Evolutionary conservation across 2,113 vertebrate genomes (phyloP).

Genomic region (Tachysurus vachellii): DNA sequence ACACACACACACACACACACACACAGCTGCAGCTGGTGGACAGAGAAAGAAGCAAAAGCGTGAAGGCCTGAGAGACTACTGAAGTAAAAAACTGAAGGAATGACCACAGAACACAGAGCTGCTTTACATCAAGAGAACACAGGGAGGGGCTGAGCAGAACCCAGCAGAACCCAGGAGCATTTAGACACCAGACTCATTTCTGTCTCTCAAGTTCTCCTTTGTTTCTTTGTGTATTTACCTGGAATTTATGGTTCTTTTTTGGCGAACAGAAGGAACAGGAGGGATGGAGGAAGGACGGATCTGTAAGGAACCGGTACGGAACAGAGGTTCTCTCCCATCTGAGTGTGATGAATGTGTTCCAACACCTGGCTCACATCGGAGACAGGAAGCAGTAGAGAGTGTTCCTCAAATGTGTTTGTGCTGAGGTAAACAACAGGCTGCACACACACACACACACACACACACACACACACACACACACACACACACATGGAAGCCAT

Average conservation of each 20-base stretch:
- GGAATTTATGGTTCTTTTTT: neutral
- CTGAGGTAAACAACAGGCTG: constrained; percentile 44
- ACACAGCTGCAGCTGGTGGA: constrained; percentile 70
- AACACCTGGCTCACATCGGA: constrained; percentile 74
- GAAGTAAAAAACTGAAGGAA: constrained; percentile 52
- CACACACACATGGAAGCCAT: constrained; percentile 34
- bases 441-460: constrained; percentile 26
- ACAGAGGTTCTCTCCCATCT: constrained; percentile 10
- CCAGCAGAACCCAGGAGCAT: neutral
- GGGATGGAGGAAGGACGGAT: neutral
- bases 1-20: constrained; percentile 44
- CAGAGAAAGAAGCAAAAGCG: neutral
- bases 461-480: neutral
- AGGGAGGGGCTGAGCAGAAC: neutral
- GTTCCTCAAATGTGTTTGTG: constrained; percentile 46
- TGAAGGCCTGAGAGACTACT: constrained; percentile 32
- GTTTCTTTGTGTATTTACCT: neutral
- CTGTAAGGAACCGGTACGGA: constrained; percentile 12
- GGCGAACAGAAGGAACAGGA: neutral
- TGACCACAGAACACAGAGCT: neutral
- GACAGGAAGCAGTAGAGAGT: constrained; percentile 48
- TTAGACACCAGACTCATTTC: neutral
- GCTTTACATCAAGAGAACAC: neutral
- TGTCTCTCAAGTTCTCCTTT: neutral
- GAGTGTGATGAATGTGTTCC: constrained; percentile 78